Percentiles rank a stretch among this genome's conserved stretches.
Conservation (phyloP, 1,140 invertebrate genomes). For the Bombus cullumanus region DNA sequence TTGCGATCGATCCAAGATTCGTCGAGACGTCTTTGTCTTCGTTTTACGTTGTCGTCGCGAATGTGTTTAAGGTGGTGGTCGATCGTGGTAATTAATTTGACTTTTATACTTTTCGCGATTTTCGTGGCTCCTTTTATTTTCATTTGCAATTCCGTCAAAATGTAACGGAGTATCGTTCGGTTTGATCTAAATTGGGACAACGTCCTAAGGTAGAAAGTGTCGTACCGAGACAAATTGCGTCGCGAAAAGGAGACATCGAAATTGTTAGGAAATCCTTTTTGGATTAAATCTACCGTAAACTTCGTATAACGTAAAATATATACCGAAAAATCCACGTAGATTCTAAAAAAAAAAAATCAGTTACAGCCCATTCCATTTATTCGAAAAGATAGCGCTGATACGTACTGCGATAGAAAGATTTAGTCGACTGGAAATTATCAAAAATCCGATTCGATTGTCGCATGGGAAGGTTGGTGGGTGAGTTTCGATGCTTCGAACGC, state of each 20-base stretch:
- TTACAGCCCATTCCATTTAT: too few species aligned
- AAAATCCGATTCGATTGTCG: too few species aligned
- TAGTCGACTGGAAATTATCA: too few species aligned
- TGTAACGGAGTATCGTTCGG: accelerated
- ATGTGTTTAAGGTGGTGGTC: not conserved
- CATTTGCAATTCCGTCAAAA: not conserved
- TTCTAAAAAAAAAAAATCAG: too few species aligned
- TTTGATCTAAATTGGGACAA: not conserved
- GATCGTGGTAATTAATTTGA: too few species aligned
- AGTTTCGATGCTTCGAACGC: not conserved
- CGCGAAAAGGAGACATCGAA: accelerated
- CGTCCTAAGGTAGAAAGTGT: not conserved
- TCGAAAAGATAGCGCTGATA: too few species aligned
- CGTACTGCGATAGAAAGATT: too few species aligned
- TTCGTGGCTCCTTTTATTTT: not conserved
- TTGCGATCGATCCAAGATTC: not conserved
- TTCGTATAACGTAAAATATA: too few species aligned
- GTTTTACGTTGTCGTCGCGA: not conserved
- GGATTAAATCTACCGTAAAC: too few species aligned
- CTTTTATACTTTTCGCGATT: not conserved
- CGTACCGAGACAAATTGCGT: not conserved
- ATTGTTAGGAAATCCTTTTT: too few species aligned
- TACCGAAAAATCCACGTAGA: too few species aligned
- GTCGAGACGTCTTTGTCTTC: not conserved
- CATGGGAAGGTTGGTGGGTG: too few species aligned